Evolutionary conservation across 2,113 vertebrate species (phyloP).

Genomic region (Limanda limanda): DNA sequence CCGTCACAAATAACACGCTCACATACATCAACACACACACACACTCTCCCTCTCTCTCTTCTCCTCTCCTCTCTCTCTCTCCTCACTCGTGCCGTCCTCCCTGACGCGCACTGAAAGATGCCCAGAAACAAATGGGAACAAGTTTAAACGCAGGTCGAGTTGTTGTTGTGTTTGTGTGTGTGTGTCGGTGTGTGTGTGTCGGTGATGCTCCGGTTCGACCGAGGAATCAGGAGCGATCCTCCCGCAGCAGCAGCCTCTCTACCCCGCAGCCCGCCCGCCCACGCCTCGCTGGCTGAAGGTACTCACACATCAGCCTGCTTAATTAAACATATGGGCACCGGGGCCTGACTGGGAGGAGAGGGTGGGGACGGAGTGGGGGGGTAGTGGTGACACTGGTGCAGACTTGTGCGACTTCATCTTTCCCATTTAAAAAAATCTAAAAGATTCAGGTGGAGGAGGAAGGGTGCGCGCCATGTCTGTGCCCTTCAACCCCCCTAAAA

Average conservation of each 20-base stretch:
- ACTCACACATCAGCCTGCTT: constrained; percentile 77
- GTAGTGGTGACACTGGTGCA: background rate
- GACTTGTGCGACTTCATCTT: constrained; percentile 65
- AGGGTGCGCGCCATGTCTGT: constrained; percentile 27
- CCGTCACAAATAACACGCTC: constrained; percentile 78
- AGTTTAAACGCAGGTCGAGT: constrained; percentile 61
- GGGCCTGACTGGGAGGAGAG: constrained; percentile 42
- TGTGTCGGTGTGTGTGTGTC: too few species aligned
- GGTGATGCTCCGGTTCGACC: constrained; percentile 41
- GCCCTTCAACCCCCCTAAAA: background rate
- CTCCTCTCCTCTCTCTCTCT: constrained; percentile 28
- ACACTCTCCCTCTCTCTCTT: background rate
- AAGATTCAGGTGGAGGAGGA: constrained; percentile 6
- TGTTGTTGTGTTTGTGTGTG: constrained; percentile 18
- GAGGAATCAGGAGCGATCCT: constrained; percentile 33
- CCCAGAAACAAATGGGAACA: constrained; percentile 48
- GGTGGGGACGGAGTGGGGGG: background rate
- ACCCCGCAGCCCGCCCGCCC: constrained; percentile 71
- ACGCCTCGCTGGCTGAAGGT: constrained; percentile 74
- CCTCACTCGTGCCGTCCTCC: background rate
- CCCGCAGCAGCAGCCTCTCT: constrained; percentile 45
- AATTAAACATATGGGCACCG: constrained; percentile 76
- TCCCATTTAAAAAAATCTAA: constrained; percentile 35
- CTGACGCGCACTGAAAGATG: constrained; percentile 32
- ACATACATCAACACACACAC: constrained; percentile 42